Evolutionary conservation across 2,888 invertebrate species (phyloP).

Genomic region (Lampropteryx suffumata): DNA sequence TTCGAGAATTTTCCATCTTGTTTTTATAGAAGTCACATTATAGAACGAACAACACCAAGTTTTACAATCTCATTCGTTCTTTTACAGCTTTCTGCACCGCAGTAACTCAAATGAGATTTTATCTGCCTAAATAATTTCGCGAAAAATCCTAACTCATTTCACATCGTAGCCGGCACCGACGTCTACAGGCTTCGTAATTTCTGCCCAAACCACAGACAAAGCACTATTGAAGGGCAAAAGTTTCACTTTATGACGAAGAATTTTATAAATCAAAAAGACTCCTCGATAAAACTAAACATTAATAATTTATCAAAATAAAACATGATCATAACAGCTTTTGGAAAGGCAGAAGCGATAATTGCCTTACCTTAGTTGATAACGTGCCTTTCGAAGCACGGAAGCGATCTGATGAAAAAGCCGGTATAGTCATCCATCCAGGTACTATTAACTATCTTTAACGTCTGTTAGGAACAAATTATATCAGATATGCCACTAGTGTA

Average conservation of each 20-base stretch:
- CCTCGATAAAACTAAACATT: no score
- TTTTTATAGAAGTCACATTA: not conserved
- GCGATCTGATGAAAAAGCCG: no score
- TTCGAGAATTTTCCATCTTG: not conserved
- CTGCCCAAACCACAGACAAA: slow-evolving; percentile 4
- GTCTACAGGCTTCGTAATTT: slow-evolving; percentile 9
- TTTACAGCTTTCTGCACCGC: not conserved
- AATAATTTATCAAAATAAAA: no score
- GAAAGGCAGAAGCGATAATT: no score
- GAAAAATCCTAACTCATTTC: slow-evolving; percentile 15
- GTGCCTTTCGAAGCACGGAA: no score
- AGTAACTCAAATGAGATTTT: slow-evolving; percentile 15
- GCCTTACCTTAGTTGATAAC: no score
- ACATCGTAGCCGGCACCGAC: not conserved
- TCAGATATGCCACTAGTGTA: no score
- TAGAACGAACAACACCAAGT: slow-evolving; percentile 2
- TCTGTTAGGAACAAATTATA: no score
- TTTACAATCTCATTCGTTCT: slow-evolving; percentile 2
- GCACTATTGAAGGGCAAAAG: not conserved
- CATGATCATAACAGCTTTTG: no score
- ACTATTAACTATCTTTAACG: no score
- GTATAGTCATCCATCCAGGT: no score
- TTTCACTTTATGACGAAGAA: not conserved
- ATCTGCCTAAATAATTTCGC: slow-evolving; percentile 16
- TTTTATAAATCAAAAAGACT: no score